Evolutionary conservation across 2,888 invertebrate genomes (phyloP).

Genomic region (Cyrtodaria siliqua): DNA sequence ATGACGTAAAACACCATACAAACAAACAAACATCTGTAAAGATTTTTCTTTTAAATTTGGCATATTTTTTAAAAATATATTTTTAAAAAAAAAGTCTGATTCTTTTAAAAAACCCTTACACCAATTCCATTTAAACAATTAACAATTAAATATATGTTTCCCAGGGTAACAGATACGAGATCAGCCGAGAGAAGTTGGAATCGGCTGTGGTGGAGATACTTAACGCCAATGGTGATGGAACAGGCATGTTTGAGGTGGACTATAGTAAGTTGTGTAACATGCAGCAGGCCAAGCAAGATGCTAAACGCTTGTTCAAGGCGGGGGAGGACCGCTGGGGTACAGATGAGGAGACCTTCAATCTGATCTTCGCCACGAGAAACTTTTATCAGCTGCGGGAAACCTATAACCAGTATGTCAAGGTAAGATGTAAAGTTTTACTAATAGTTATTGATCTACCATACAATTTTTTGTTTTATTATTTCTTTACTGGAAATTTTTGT

Average conservation of each 20-base stretch:
- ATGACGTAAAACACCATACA: no score
- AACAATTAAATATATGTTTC: neutral
- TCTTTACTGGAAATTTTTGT: no score
- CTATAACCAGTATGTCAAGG: conserved; percentile 84
- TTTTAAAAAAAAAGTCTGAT: no score
- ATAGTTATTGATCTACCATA: no score
- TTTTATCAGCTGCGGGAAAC: conserved; percentile 81
- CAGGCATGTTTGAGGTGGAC: conserved; percentile 81
- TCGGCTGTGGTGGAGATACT: conserved; percentile 78
- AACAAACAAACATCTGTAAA: no score
- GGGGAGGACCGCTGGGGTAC: conserved; percentile 84
- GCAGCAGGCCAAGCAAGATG: conserved; percentile 75
- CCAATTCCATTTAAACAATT: no score
- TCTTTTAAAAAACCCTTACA: no score
- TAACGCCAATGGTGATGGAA: conserved; percentile 67
- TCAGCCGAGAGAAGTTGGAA: conserved; percentile 71
- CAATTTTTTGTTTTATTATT: no score
- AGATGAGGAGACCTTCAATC: conserved; percentile 83
- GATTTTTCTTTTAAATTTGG: no score
- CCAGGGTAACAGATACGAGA: conserved; percentile 79
- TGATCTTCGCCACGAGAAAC: conserved; percentile 81
- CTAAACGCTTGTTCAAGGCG: conserved; percentile 79
- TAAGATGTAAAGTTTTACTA: conserved; percentile 31
- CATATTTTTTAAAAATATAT: no score
- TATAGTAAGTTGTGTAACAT: conserved; percentile 74